These are phyloP conservation scores for Actinostola sp. DNA, from an alignment of 92 coral and sea anemone species.

Conservation along the genomic window DNA sequence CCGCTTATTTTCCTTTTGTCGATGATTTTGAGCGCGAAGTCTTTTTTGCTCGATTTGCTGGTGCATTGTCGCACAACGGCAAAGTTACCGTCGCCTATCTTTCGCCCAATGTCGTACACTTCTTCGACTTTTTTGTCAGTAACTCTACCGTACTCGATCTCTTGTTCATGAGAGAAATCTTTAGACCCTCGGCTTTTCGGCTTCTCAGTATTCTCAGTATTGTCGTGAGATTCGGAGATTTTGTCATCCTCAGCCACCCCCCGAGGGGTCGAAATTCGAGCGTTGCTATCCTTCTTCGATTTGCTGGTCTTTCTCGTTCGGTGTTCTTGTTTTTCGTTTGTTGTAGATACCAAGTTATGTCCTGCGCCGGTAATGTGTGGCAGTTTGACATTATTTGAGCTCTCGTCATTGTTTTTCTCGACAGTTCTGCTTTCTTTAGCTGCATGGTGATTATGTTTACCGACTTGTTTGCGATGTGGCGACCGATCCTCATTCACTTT, in stretches of 20 bases:
- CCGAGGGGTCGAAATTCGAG: constrained; percentile 5
- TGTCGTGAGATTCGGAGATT: constrained; percentile 8
- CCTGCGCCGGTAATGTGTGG: constrained; percentile 64
- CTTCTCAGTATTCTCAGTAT: constrained; percentile 9
- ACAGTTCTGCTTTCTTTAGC: constrained; percentile 16
- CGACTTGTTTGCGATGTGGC: constrained; percentile 34
- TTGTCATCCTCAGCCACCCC: constrained; percentile 12
- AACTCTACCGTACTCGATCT: constrained; percentile 63
- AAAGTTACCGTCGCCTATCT: constrained; percentile 97
- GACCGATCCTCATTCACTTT: constrained; percentile 11
- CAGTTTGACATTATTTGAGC: constrained; percentile 56
- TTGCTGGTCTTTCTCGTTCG: constrained; percentile 26
- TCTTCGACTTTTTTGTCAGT: constrained; percentile 82
- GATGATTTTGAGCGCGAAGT: constrained; percentile 89
- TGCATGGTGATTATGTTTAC: constrained; percentile 23
- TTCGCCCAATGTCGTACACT: constrained; percentile 85
- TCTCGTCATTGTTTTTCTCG: constrained; percentile 7
- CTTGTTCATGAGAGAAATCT: constrained; percentile 44
- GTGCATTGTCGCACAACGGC: constrained; percentile 91
- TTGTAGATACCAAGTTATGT: constrained; percentile 51
- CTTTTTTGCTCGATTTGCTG: constrained; percentile 75
- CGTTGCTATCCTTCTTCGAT: constrained; percentile 3
- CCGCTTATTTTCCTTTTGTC: constrained; percentile 87
- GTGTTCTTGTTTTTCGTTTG: constrained; percentile 27
- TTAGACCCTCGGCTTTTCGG: constrained; percentile 36